These are phyloP conservation scores for Leptopilina drosophilae DNA, from an alignment of 2,888 invertebrate genomes.

Conservation along the genomic window DNA sequence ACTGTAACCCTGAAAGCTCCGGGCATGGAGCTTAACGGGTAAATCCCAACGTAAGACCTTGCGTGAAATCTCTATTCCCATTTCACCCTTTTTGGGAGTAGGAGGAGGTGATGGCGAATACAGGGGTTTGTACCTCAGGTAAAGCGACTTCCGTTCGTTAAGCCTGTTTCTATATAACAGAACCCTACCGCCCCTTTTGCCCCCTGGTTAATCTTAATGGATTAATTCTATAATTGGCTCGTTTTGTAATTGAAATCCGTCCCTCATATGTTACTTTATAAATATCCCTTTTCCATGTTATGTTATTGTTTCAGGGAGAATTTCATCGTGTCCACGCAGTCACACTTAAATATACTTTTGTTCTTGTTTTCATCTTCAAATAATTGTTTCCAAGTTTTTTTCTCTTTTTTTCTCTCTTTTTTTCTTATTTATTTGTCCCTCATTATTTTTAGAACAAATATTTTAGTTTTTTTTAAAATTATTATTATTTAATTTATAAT, in stretches of 20 bases:
- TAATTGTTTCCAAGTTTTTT: too few species aligned
- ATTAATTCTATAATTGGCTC: slow-evolving; percentile 74
- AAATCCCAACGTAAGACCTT: slow-evolving; percentile 73
- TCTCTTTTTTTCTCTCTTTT: too few species aligned
- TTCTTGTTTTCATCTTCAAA: too few species aligned
- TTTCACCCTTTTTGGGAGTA: slow-evolving; percentile 40
- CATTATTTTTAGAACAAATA: too few species aligned
- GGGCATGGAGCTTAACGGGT: slow-evolving; percentile 68
- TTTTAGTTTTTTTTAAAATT: too few species aligned
- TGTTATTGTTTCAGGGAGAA: too few species aligned
- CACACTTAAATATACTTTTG: too few species aligned
- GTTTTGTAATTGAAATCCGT: slow-evolving; percentile 62
- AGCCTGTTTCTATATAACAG: slow-evolving; percentile 26
- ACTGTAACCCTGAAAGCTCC: slow-evolving; percentile 49
- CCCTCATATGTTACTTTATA: slow-evolving; percentile 29
- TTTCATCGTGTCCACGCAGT: too few species aligned
- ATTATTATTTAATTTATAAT: too few species aligned
- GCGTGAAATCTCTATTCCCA: slow-evolving; percentile 69
- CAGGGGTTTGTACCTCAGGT: slow-evolving; percentile 30
- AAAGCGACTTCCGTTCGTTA: slow-evolving; percentile 30
- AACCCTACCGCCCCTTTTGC: slow-evolving; percentile 21
- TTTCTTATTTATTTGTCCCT: too few species aligned
- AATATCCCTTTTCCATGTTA: background rate
- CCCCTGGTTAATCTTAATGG: slow-evolving; percentile 66
- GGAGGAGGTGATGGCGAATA: slow-evolving; percentile 36